Evolutionary conservation across 2,888 invertebrate genomes (phyloP).

Genomic region (Eustalomyia histrio): DNA sequence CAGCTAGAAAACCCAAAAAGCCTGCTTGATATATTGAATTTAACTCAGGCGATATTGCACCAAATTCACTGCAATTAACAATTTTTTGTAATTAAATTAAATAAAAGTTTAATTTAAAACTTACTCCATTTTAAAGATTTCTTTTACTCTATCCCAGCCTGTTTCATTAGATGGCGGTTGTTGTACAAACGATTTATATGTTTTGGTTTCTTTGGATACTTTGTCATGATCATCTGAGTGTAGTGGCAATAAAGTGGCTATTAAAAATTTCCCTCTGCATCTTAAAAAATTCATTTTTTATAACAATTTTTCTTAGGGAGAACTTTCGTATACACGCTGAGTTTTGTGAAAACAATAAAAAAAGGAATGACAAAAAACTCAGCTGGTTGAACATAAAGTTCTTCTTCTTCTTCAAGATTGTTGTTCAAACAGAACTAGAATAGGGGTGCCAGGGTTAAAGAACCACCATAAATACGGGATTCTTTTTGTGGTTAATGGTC

Average conservation of each 20-base stretch:
- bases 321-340: conserved; percentile 20
- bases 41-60: conserved; percentile 83
- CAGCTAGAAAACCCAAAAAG: conserved; percentile 82
- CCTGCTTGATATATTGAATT: conserved; percentile 83
- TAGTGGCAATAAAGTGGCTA: conserved; percentile 71
- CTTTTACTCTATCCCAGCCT: conserved; percentile 75
- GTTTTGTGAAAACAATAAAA: not conserved
- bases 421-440: too few relatives aligned
- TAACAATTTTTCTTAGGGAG: conserved; percentile 1
- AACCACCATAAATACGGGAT: too few relatives aligned
- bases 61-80: conserved; percentile 82
- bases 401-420: too few relatives aligned
- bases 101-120: conserved; percentile 20
- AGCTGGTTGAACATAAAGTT: not conserved
- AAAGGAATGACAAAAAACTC: not conserved
- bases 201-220: conserved; percentile 72
- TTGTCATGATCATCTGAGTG: conserved; percentile 70
- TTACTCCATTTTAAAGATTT: conserved; percentile 77
- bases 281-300: conserved; percentile 70
- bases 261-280: conserved; percentile 68
- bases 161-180: conserved; percentile 72
- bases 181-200: conserved; percentile 73
- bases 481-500: too few relatives aligned
- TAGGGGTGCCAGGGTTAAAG: too few relatives aligned
- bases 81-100: not conserved